Evolutionary conservation across 2,797 vertebrate genomes (phyloP).

Genomic region (Glossophaga mutica): DNA sequence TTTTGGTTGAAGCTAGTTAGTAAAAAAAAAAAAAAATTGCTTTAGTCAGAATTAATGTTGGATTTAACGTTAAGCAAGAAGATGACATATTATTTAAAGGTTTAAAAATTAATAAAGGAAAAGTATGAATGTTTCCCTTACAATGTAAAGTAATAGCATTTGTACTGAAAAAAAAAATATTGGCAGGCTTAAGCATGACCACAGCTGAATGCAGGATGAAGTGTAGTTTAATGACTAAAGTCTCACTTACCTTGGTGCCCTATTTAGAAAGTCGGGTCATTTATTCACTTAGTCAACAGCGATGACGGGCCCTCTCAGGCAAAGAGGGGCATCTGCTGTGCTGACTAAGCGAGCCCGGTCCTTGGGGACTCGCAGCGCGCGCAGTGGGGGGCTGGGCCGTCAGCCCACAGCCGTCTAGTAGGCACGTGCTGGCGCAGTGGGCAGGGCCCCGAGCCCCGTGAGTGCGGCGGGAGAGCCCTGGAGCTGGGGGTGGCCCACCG

Average conservation of each 20-base stretch:
- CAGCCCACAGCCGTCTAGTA: not conserved
- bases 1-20: not conserved
- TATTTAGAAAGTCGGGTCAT: not conserved
- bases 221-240: not conserved
- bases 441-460: accelerated
- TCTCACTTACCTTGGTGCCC: not conserved
- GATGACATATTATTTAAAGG: not conserved
- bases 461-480: accelerated
- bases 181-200: not conserved
- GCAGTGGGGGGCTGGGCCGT: accelerated
- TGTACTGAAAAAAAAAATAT: not conserved
- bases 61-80: not conserved
- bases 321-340: not conserved
- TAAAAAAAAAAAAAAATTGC: not conserved
- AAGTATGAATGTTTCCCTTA: not conserved
- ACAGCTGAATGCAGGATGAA: not conserved
- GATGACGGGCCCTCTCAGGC: not conserved
- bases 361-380: accelerated
- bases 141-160: not conserved
- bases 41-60: not conserved
- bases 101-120: not conserved
- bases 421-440: not conserved
- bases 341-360: not conserved
- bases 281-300: not conserved
- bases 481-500: accelerated